Conservation (phyloP, 2,113 vertebrate genomes). For the Larimichthys crocea region DNA sequence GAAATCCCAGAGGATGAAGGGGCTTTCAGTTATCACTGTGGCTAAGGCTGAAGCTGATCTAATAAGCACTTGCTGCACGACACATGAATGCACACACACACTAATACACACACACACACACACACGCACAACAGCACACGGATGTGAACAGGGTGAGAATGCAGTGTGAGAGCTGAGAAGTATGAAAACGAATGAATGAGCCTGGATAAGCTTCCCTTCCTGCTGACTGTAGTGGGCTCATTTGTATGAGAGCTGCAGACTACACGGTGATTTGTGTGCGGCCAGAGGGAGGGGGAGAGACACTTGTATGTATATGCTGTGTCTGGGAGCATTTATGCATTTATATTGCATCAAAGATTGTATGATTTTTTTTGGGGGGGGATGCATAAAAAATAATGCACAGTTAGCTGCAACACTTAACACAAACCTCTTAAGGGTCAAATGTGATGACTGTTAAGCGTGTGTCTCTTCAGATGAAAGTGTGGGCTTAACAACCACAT, state of each 20-base stretch:
- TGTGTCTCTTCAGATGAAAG: constrained; percentile 44
- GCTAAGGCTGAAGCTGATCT: constrained; percentile 35
- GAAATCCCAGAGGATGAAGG: constrained; percentile 44
- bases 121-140: constrained; percentile 30
- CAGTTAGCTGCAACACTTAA: constrained; percentile 20
- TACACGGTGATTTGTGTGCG: constrained; percentile 21
- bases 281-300: background rate
- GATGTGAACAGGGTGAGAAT: constrained; percentile 47
- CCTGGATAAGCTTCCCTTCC: constrained; percentile 42
- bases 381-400: background rate
- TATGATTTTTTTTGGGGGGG: background rate
- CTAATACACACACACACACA: constrained; percentile 19
- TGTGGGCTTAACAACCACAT: constrained; percentile 21
- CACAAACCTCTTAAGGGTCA: constrained; percentile 15
- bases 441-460: constrained; percentile 22
- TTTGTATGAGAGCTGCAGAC: constrained; percentile 32
- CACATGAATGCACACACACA: constrained; percentile 15
- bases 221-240: constrained; percentile 36
- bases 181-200: constrained; percentile 58
- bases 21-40: constrained; percentile 46
- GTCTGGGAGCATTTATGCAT: background rate
- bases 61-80: constrained; percentile 27
- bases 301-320: constrained; percentile 4
- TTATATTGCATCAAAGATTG: background rate
- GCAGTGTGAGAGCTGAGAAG: constrained; percentile 34